phyloP scores from a whole-genome alignment of 2,113 vertebrate genomes.

The Melanocharis versteri region DNA sequence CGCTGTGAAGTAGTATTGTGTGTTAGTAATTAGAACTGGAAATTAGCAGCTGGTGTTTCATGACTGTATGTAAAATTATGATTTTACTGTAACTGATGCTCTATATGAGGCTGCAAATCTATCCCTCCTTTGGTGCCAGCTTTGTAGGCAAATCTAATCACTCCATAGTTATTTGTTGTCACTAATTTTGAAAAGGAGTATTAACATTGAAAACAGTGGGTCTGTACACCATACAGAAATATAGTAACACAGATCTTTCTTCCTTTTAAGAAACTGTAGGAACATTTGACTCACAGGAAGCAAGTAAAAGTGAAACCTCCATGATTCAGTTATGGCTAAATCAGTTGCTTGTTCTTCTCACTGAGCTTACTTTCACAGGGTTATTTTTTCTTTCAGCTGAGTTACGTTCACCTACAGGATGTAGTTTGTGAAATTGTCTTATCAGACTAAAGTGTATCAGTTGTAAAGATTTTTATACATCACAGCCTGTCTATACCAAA shows the following conservation, averaged over 20 bases:
- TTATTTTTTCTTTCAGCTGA: background rate
- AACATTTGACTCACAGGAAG: background rate
- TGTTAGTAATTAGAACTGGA: background rate
- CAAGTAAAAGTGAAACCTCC: background rate
- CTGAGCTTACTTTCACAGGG: background rate
- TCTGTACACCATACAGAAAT: background rate
- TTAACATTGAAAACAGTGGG: background rate
- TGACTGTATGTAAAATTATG: background rate
- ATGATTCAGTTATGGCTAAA: background rate
- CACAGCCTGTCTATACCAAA: background rate
- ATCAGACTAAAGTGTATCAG: background rate
- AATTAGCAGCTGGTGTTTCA: background rate
- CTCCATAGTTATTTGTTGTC: background rate
- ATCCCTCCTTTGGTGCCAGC: background rate
- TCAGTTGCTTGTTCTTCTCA: background rate
- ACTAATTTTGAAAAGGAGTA: background rate
- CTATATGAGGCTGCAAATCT: background rate
- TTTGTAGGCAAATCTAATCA: background rate
- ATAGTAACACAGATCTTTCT: background rate
- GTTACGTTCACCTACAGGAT: background rate
- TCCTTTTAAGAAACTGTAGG: background rate
- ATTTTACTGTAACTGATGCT: background rate
- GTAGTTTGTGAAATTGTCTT: background rate
- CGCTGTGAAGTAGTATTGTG: fast-evolving
- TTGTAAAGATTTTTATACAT: background rate